Percentiles rank a stretch among this genome's conserved stretches.
Conservation (phyloP, 2,797 vertebrate genomes). For the Apodemus agrarius region DNA sequence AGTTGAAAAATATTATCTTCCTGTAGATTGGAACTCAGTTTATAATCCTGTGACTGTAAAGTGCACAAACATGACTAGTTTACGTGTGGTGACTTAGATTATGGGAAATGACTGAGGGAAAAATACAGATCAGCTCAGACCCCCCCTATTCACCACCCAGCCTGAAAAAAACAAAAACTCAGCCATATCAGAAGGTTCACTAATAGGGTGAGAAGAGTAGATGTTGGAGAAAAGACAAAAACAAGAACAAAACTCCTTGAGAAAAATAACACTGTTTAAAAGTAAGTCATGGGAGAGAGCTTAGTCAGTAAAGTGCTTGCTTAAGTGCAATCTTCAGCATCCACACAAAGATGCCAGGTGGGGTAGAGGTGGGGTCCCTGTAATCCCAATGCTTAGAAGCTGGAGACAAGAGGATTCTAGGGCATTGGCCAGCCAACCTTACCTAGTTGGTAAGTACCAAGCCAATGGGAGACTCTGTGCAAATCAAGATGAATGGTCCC, state of each 20-base stretch:
- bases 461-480: neutral
- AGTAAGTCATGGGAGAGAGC: neutral
- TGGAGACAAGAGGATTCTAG: neutral
- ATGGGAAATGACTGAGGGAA: neutral
- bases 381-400: neutral
- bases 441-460: neutral
- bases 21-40: neutral
- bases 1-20: neutral
- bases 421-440: too few species aligned
- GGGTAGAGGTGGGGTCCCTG: neutral
- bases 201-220: fast-evolving
- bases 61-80: neutral
- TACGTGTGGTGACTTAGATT: neutral
- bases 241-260: neutral
- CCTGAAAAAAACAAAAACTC: too few species aligned
- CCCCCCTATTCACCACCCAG: neutral
- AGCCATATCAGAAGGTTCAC: neutral
- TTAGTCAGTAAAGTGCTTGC: neutral
- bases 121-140: neutral
- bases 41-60: neutral
- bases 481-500: neutral
- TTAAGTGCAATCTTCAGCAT: neutral
- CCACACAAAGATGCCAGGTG: neutral
- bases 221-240: neutral
- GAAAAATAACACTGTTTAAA: neutral